Evolutionary conservation across 2,888 invertebrate species (phyloP).

Genomic region (Drosophila quinaria): DNA sequence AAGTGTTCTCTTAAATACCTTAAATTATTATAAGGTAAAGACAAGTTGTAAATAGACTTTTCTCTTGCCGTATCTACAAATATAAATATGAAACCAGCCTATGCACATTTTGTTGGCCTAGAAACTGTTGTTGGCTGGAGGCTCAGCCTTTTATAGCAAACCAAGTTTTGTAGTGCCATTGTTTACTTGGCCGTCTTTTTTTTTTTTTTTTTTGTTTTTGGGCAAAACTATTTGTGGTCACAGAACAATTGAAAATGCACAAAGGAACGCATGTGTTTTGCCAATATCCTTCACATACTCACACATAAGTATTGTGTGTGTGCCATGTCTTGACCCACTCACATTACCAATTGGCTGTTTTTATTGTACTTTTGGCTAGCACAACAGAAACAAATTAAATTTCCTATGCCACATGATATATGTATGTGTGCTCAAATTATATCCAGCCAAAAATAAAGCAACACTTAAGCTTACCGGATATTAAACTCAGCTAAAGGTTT

Average conservation of each 20-base stretch:
- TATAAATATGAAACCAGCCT: slow-evolving; percentile 20
- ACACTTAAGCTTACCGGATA: slow-evolving; percentile 39
- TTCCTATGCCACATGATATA: slow-evolving; percentile 28
- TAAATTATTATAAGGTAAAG: slow-evolving; percentile 7
- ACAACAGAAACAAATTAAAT: slow-evolving; percentile 18
- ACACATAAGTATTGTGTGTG: slow-evolving; percentile 11
- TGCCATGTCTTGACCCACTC: slow-evolving; percentile 33
- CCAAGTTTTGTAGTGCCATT: slow-evolving; percentile 38
- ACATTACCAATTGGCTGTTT: slow-evolving; percentile 39
- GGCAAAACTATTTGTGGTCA: slow-evolving; percentile 45
- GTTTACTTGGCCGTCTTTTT: slow-evolving; percentile 37
- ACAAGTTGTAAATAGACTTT: background rate
- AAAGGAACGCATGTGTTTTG: slow-evolving; percentile 39
- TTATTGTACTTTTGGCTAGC: slow-evolving; percentile 18
- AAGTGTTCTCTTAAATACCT: slow-evolving; percentile 7
- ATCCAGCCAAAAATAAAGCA: slow-evolving; percentile 1
- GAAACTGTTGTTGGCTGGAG: slow-evolving; percentile 5
- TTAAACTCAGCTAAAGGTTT: slow-evolving; percentile 45
- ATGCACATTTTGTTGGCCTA: slow-evolving; percentile 29
- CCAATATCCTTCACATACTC: slow-evolving; percentile 46
- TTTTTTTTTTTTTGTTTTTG: slow-evolving; percentile 2
- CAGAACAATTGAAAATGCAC: slow-evolving; percentile 49
- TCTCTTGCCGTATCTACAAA: background rate
- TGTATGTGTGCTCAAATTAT: slow-evolving; percentile 11
- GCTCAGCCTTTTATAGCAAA: background rate